Evolutionary conservation across 2,113 vertebrate genomes (phyloP), one percentile per base, ranked within the genome.

Genomic region (Anguilla rostrata): DNA sequence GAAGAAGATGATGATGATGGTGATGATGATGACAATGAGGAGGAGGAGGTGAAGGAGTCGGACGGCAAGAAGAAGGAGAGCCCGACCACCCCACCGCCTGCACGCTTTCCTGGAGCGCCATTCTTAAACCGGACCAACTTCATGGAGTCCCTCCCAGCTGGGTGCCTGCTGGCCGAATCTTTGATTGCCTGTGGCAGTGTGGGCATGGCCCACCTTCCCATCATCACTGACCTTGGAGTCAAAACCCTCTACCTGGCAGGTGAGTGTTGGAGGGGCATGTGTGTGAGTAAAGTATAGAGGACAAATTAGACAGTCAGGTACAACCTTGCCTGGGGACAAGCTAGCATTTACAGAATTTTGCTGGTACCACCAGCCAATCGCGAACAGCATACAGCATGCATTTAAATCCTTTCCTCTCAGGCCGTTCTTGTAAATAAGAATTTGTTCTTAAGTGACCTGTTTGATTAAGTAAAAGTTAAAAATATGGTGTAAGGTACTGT

Each of bases 161-260:
- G 87, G 1, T 97, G 97, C 89, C 89, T 93, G 84, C 89, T 93
- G 18, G 88, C 88, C 5, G 94, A 93, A 82, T 87, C 41, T 2
- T 92, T 91, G 80, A 92, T 97, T 11, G 94, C 89, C 84, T 96
- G 96, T 89, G 88, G 90, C 81, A 94, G 92, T 2, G 5, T 93
- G 39, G 93, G 92, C 82, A 89, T 97, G 90, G 94, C 93, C 85
- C 90, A 90, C 0, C 85, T 97, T 87, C 96, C 96, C 4, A 84
- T 88, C 90, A 93, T 97, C 88, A 91, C 85, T 2, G 94, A 96
- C 90, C 89, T 88, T 7, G 90, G 88, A 75, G 92, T 96, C 89
- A 95, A 93, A 20, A 93, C 89, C 2, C 92, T 97, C 90, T 95
- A 96, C 83, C 87, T 97, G 90, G 91, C 95, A 93, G 96, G 96